Percentiles rank a stretch among this genome's conserved stretches.
Evolutionary conservation across 2,113 vertebrate species (phyloP).

Genomic region (Erythrocercus mccallii): DNA sequence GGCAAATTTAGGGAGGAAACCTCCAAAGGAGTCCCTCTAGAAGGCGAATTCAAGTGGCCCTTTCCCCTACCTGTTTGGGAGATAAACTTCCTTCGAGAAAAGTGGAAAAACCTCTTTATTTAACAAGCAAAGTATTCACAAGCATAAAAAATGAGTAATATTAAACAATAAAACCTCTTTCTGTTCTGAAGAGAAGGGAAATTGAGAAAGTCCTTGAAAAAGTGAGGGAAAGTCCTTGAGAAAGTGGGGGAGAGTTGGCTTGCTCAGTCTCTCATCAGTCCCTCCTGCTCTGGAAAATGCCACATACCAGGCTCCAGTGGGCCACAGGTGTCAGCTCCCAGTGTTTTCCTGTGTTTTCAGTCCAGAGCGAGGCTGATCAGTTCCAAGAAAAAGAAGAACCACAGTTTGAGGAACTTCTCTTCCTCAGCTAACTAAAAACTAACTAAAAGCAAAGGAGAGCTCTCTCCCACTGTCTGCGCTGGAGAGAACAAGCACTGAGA

Average conservation of each 20-base stretch:
- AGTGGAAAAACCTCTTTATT: neutral
- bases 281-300: neutral
- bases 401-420: neutral
- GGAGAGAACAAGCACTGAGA: neutral
- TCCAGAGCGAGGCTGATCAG: neutral
- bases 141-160: neutral
- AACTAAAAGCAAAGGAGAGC: neutral
- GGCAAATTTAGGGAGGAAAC: neutral
- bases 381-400: neutral
- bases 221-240: no score
- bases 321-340: rapidly evolving
- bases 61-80: rapidly evolving
- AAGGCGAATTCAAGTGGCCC: neutral
- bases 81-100: neutral
- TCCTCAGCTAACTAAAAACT: neutral
- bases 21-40: neutral
- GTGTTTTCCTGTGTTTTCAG: neutral
- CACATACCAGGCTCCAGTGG: neutral
- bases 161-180: neutral
- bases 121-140: neutral
- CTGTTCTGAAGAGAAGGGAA: neutral
- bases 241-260: neutral
- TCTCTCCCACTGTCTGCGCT: neutral
- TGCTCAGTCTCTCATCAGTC: neutral
- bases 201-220: neutral